Conservation (phyloP, 2,888 invertebrate species). For the Hypomecis atomaria region DNA sequence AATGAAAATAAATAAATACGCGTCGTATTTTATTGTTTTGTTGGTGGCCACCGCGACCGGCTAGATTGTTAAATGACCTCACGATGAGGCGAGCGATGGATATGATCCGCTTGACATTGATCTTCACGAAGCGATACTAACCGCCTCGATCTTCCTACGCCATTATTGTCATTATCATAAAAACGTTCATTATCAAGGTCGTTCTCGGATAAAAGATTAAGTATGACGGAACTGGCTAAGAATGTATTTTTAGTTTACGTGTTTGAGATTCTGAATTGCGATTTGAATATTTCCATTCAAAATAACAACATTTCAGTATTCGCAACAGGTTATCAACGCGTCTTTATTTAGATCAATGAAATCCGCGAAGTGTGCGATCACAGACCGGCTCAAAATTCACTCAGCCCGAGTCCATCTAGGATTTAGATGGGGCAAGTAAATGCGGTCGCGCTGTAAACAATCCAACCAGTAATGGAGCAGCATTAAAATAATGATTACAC, state of each 20-base stretch:
- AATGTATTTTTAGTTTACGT: conserved; percentile 6
- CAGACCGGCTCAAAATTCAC: neutral
- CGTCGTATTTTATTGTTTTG: conserved; percentile 37
- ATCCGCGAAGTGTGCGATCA: neutral
- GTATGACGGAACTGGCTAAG: neutral
- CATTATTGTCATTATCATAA: conserved; percentile 32
- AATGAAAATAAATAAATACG: conserved; percentile 50
- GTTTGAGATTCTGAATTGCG: neutral
- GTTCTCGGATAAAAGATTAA: conserved; percentile 5
- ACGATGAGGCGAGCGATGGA: conserved; percentile 20
- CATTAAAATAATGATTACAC: conserved; percentile 61
- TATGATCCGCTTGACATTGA: conserved; percentile 30
- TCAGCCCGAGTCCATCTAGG: neutral
- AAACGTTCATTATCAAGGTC: conserved; percentile 49
- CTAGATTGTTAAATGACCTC: conserved; percentile 15
- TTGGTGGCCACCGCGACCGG: conserved; percentile 13
- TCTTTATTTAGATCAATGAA: neutral
- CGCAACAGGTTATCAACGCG: neutral
- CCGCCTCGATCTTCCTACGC: conserved; percentile 24
- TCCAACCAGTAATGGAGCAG: conserved; percentile 45
- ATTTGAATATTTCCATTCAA: conserved; percentile 4
- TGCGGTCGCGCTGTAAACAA: conserved; percentile 52
- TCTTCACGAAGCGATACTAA: conserved; percentile 18
- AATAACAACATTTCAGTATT: neutral
- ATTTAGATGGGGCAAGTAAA: conserved; percentile 48